Evolutionary conservation across 2,797 vertebrate species (phyloP).

Genomic region (Micrastur ruficollis): DNA sequence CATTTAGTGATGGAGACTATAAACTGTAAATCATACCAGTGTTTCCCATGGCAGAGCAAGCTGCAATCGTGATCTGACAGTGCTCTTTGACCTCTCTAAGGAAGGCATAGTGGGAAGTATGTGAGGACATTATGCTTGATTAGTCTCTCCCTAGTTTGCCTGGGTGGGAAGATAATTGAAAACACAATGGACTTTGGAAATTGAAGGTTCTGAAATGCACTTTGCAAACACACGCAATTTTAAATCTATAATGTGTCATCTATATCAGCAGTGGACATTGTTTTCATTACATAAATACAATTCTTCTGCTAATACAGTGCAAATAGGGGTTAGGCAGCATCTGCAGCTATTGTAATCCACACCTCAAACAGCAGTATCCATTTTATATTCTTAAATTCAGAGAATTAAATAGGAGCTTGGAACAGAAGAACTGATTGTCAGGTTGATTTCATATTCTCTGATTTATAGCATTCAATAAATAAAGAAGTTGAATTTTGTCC

Average conservation of each 20-base stretch:
- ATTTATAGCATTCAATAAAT: neutral
- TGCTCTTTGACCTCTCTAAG: conserved; percentile 11
- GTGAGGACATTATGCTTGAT: conserved; percentile 57
- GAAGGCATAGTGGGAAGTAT: conserved; percentile 21
- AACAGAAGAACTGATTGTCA: neutral
- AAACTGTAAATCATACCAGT: conserved; percentile 54
- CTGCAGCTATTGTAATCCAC: conserved; percentile 28
- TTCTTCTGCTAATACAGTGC: conserved; percentile 46
- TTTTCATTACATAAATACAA: conserved; percentile 57
- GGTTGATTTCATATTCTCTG: neutral
- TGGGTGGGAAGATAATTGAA: conserved; percentile 68
- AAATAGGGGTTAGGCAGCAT: conserved; percentile 42
- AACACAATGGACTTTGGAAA: conserved; percentile 53
- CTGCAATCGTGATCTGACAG: neutral
- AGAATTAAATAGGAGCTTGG: neutral
- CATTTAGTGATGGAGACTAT: conserved; percentile 38
- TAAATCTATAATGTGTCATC: conserved; percentile 60
- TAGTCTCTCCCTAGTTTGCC: conserved; percentile 53
- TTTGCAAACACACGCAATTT: conserved; percentile 54
- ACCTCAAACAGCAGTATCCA: neutral
- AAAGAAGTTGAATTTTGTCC: neutral
- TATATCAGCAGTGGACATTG: conserved; percentile 35
- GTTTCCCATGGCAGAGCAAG: conserved; percentile 36
- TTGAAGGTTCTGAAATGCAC: conserved; percentile 42
- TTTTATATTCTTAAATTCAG: conserved; percentile 13